phyloP scores from a whole-genome alignment of 2,113 vertebrate genomes.

The Oncorhynchus nerka region DNA sequence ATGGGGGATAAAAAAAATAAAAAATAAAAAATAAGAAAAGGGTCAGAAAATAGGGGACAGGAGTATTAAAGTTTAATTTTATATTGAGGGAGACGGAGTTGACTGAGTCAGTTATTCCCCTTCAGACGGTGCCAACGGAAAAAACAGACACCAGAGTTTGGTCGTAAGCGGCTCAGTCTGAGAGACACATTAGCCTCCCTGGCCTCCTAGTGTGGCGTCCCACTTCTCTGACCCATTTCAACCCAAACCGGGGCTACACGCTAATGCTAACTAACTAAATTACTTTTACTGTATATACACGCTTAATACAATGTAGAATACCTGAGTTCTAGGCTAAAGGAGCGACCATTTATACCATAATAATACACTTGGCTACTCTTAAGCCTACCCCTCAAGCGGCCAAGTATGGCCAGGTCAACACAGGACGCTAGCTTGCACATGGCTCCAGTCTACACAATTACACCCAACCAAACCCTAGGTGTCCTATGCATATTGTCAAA shows the following conservation, averaged over 20 bases:
- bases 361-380: too few species aligned
- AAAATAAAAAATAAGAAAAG: constrained; percentile 3
- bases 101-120: constrained; percentile 76
- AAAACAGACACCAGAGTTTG: constrained; percentile 56
- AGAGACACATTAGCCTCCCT: constrained; percentile 45
- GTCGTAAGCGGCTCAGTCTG: constrained; percentile 54
- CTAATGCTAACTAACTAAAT: not conserved
- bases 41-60: constrained; percentile 41
- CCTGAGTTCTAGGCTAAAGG: too few species aligned
- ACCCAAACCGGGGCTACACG: not conserved
- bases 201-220: constrained; percentile 31
- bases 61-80: constrained; percentile 49
- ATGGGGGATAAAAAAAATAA: constrained; percentile 20
- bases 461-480: too few species aligned
- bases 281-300: too few species aligned
- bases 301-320: too few species aligned
- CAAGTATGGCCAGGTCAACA: too few species aligned
- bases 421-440: too few species aligned
- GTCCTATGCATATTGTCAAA: too few species aligned
- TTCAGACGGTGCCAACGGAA: constrained; percentile 70
- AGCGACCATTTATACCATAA: too few species aligned
- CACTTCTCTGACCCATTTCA: constrained; percentile 57
- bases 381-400: too few species aligned
- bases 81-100: constrained; percentile 52
- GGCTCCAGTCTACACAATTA: too few species aligned